Base-by-base conservation (phyloP, 2,797 vertebrate species). In the Lemur catta region DNA sequence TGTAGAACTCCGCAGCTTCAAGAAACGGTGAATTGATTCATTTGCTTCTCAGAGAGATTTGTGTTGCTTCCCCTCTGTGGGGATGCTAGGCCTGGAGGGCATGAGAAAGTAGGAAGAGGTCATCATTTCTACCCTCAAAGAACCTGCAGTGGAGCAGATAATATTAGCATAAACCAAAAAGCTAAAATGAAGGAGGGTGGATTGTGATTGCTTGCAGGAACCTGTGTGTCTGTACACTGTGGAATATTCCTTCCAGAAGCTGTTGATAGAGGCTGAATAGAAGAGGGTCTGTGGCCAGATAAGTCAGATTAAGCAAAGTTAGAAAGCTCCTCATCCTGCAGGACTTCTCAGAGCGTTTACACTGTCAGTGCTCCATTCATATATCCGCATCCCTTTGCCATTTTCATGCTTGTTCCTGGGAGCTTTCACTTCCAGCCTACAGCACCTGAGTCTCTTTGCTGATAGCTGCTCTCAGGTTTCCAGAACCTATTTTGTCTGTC, bases 141-240 rank as follows among this genome's bases (percentile, higher is more conserved):
- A 72, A 7, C 28, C 33, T 4, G 24, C 57, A 35, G 20, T 2
- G 13, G 11, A 50, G 69, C 71, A 4, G 75, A 57, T 2, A 8
- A 8, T 2, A n/a, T 78, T 69, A 87, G 95, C 86, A 80, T 65
- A 52, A 81, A 63, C 80, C 0, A 12, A 12, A 57, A 7, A 28
- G 63, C 17, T 33, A 43, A 20, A 50, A 28, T 0, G 3, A 6
- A 1, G 4, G 57, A 20, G 38, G 1, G 2, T 17, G 61, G 43
- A 13, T 30, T 5, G 24, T 15, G 22, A 6, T 24, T 20, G 78
- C 26, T 8, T 55, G 24, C n/a, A 50, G 26, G 22, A 38, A 33
- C 5, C 15, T 11, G 43, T 0, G 1, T 11, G 80, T 14, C 67
- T 67, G 67, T 13, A 28, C 0, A 24, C 43, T 3, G 0, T 2